Evolutionary conservation across 2,113 vertebrate genomes (phyloP).

Genomic region (Anolis sagrei): DNA sequence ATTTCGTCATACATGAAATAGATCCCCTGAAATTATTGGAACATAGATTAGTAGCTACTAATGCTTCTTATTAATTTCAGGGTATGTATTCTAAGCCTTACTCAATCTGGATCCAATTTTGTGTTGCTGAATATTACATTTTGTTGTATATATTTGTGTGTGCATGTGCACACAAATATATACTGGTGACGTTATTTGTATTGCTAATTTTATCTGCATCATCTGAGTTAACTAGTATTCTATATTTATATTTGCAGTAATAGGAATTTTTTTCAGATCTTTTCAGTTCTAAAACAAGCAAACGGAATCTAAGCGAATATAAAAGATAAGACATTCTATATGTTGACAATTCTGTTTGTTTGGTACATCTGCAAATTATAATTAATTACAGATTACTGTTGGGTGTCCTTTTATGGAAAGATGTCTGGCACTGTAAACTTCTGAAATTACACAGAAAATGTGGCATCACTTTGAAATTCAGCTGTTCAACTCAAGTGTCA

Average conservation of each 20-base stretch:
- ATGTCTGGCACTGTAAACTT: conserved; percentile 31
- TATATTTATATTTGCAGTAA: background rate
- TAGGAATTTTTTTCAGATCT: background rate
- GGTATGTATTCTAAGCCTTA: background rate
- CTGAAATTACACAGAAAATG: conserved; percentile 36
- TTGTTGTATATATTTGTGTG: background rate
- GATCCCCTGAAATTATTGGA: background rate
- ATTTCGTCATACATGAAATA: background rate
- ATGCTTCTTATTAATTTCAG: background rate
- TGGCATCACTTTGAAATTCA: conserved; percentile 49
- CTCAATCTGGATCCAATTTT: background rate
- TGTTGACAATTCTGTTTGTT: background rate
- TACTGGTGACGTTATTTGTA: background rate
- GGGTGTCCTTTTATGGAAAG: background rate
- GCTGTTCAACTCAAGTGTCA: conserved; percentile 31
- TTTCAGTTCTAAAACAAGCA: background rate
- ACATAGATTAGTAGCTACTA: background rate
- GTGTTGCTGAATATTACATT: background rate
- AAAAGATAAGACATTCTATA: conserved; percentile 15
- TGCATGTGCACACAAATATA: too few species aligned
- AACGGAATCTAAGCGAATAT: background rate
- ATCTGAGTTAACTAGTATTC: background rate
- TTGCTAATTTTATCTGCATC: background rate
- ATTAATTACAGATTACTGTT: conserved; percentile 2
- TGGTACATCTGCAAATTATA: conserved; percentile 1